A percentile compares a stretch with the other conserved stretches of the same genome.
phyloP scores from a whole-genome alignment of 1,140 invertebrate species.

The Ips nitidus region DNA sequence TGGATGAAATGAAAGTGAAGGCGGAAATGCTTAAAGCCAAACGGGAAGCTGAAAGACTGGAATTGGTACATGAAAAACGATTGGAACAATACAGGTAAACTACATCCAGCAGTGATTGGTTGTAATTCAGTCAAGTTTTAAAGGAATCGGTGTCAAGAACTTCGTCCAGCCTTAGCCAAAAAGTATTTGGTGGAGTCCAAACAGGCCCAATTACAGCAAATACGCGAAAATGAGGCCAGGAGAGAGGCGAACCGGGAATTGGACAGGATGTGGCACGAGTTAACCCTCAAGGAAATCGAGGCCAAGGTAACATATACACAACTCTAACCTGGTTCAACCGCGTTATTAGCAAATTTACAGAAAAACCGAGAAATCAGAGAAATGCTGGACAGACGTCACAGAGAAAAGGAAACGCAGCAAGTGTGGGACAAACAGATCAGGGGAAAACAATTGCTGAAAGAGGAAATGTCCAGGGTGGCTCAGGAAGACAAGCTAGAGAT shows the following conservation, averaged over 20 bases:
- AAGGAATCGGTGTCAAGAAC: slow-evolving; percentile 43
- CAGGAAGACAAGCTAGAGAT: slow-evolving; percentile 45
- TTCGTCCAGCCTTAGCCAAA: slow-evolving; percentile 42
- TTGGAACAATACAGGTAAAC: slow-evolving; percentile 49
- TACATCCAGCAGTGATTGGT: neutral
- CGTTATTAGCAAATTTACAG: slow-evolving; percentile 24
- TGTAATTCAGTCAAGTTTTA: slow-evolving; percentile 21
- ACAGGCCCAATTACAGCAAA: slow-evolving; percentile 48
- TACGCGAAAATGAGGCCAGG: slow-evolving; percentile 48
- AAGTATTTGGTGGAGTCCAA: slow-evolving; percentile 46
- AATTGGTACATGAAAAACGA: slow-evolving; percentile 48
- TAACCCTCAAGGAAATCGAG: slow-evolving; percentile 42
- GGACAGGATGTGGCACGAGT: slow-evolving; percentile 47
- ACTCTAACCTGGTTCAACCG: neutral
- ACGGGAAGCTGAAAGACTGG: slow-evolving; percentile 45
- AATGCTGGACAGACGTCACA: slow-evolving; percentile 35
- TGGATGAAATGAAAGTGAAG: slow-evolving; percentile 46
- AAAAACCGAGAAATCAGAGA: slow-evolving; percentile 46
- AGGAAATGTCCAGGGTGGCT: slow-evolving; percentile 37
- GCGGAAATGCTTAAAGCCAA: slow-evolving; percentile 41
- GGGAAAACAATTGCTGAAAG: slow-evolving; percentile 43
- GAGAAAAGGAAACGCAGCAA: slow-evolving; percentile 39
- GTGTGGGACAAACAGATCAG: slow-evolving; percentile 46
- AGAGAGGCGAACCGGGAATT: slow-evolving; percentile 46
- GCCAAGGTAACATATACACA: slow-evolving; percentile 42